Conservation (phyloP, 2,113 vertebrate genomes). For the Salvelinus fontinalis region DNA sequence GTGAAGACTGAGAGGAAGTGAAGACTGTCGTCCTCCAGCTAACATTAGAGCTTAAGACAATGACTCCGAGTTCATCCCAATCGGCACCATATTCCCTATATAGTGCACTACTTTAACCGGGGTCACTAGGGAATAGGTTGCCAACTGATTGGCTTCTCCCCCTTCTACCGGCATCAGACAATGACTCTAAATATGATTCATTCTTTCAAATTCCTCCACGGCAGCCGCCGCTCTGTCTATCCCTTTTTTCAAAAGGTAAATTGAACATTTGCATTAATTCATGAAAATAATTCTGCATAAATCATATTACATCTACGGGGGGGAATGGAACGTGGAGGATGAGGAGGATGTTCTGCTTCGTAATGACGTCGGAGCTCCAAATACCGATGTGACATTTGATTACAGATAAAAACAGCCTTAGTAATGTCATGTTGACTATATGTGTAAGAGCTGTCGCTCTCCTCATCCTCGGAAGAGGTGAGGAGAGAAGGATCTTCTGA, state of each 20-base stretch:
- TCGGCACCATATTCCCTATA: too few species aligned
- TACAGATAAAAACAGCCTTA: neutral
- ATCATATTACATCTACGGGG: neutral
- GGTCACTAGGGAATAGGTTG: too few species aligned
- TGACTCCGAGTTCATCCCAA: too few species aligned
- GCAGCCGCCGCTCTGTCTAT: neutral
- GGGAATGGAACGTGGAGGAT: neutral
- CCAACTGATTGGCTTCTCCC: too few species aligned
- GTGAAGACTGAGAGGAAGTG: too few species aligned
- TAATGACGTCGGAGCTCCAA: constrained; percentile 10
- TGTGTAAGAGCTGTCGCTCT: too few species aligned
- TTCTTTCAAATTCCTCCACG: constrained; percentile 18
- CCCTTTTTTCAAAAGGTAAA: constrained; percentile 20
- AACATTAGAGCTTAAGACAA: too few species aligned
- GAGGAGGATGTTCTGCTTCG: neutral
- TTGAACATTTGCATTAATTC: constrained; percentile 22
- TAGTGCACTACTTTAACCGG: too few species aligned
- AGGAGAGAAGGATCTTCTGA: too few species aligned
- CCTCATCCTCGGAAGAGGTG: too few species aligned
- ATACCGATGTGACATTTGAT: constrained; percentile 19
- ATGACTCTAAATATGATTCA: constrained; percentile 35
- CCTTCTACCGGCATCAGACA: constrained; percentile 22
- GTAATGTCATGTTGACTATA: neutral
- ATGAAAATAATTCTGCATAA: constrained; percentile 1
- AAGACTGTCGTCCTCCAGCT: too few species aligned